These are phyloP conservation scores for Chelidonichthys spinosus DNA, from an alignment of 2,797 vertebrate genomes.

Conservation along the genomic window DNA sequence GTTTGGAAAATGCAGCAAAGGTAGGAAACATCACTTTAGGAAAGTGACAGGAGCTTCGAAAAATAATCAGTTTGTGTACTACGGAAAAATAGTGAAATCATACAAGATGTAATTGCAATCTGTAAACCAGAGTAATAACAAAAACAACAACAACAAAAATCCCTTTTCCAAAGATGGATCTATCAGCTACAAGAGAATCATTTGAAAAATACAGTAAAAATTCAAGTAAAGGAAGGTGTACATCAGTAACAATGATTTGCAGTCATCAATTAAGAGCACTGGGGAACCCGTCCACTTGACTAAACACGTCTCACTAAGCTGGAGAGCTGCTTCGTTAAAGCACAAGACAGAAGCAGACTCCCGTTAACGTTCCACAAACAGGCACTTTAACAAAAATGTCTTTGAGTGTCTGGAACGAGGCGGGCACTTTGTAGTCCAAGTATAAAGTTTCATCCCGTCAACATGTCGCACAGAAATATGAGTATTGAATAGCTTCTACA, in stretches of 20 bases:
- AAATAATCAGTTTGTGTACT: constrained; percentile 60
- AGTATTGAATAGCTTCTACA: constrained; percentile 22
- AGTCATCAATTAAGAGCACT: constrained; percentile 77
- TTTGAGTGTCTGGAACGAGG: constrained; percentile 38
- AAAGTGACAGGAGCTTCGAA: constrained; percentile 43
- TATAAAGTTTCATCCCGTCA: constrained; percentile 31
- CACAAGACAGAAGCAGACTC: constrained; percentile 36
- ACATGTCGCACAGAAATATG: constrained; percentile 37
- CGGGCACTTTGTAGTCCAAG: constrained; percentile 32
- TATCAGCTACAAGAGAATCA: constrained; percentile 64
- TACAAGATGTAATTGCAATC: constrained; percentile 67
- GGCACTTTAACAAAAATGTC: constrained; percentile 50
- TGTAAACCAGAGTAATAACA: constrained; percentile 55
- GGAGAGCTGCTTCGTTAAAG: constrained; percentile 36
- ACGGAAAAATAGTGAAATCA: constrained; percentile 60
- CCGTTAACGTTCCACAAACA: constrained; percentile 35
- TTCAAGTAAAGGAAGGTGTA: constrained; percentile 80
- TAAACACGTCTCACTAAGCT: constrained; percentile 23
- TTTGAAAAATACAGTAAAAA: constrained; percentile 69
- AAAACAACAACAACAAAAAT: constrained; percentile 44
- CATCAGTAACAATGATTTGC: constrained; percentile 78
- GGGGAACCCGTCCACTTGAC: constrained; percentile 31
- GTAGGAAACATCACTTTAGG: constrained; percentile 39
- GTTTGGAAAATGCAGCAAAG: constrained; percentile 61
- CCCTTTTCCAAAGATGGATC: constrained; percentile 72